phyloP scores from a whole-genome alignment of 2,797 vertebrate species.

The Gallinago nigripennis region DNA sequence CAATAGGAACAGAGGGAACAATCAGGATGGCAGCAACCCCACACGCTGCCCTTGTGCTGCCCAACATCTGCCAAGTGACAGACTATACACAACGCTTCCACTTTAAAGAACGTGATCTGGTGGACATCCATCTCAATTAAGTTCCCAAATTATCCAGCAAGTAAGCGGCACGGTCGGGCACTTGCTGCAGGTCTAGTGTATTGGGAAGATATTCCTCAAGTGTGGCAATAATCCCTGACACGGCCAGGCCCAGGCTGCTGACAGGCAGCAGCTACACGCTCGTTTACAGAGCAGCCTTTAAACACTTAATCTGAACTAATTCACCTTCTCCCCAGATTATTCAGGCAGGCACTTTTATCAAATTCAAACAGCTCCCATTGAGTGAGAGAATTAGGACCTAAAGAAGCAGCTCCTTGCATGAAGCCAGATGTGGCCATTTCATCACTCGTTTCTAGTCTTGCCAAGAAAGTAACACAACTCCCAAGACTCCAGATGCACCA shows the following conservation, averaged over 20 bases:
- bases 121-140: not conserved
- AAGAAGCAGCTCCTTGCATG: not conserved
- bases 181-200: rapidly evolving
- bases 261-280: not conserved
- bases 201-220: not conserved
- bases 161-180: not conserved
- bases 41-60: rapidly evolving
- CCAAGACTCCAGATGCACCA: not conserved
- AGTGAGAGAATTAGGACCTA: not conserved
- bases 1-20: too few relatives aligned
- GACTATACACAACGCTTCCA: not conserved
- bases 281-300: not conserved
- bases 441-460: not conserved
- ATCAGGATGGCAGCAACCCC: not conserved
- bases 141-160: not conserved
- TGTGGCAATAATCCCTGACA: not conserved
- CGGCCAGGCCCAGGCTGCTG: not conserved
- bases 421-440: not conserved
- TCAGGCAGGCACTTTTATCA: not conserved
- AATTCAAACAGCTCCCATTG: not conserved
- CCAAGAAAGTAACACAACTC: not conserved
- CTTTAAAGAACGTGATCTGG: not conserved
- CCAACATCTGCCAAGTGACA: not conserved
- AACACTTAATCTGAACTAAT: not conserved
- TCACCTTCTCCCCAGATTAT: not conserved